These are phyloP conservation scores for Lutjanus erythropterus DNA, from an alignment of 2,113 vertebrate genomes.

Conservation along the genomic window DNA sequence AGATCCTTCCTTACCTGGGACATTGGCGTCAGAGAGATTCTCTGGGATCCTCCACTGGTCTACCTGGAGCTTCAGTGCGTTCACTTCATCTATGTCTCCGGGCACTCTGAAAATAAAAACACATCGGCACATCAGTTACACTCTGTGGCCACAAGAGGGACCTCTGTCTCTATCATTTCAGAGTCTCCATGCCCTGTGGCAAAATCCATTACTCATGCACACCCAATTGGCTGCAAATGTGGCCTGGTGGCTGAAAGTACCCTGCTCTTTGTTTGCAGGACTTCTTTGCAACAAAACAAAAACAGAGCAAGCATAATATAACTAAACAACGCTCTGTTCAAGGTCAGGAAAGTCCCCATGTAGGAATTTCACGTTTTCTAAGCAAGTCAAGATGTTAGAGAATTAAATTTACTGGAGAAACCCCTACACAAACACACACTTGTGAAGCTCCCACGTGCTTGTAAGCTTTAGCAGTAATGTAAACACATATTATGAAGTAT, in stretches of 20 bases:
- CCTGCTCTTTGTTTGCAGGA: constrained; percentile 44
- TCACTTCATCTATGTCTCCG: constrained; percentile 94
- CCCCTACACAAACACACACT: constrained; percentile 47
- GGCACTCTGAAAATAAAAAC: constrained; percentile 85
- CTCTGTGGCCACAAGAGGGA: constrained; percentile 73
- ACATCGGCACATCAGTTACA: constrained; percentile 51
- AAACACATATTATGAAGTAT: constrained; percentile 71
- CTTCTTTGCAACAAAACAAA: constrained; percentile 53
- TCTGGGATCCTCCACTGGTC: constrained; percentile 94
- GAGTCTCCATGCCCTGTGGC: background rate
- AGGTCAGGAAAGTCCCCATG: constrained; percentile 17
- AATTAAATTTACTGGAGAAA: constrained; percentile 42
- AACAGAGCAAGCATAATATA: constrained; percentile 22
- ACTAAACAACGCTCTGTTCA: constrained; percentile 14
- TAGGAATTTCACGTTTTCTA: constrained; percentile 27
- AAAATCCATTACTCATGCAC: constrained; percentile 26
- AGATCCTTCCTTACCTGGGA: constrained; percentile 85
- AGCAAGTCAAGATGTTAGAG: constrained; percentile 53
- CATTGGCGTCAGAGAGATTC: constrained; percentile 90
- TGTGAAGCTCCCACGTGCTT: constrained; percentile 50
- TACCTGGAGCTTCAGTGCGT: constrained; percentile 92
- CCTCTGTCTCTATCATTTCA: constrained; percentile 1
- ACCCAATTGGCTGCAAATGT: constrained; percentile 54
- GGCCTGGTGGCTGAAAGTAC: constrained; percentile 28
- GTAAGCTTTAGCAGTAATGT: constrained; percentile 51